phyloP scores from a whole-genome alignment of 2,113 vertebrate genomes.

The Scortum barcoo region DNA sequence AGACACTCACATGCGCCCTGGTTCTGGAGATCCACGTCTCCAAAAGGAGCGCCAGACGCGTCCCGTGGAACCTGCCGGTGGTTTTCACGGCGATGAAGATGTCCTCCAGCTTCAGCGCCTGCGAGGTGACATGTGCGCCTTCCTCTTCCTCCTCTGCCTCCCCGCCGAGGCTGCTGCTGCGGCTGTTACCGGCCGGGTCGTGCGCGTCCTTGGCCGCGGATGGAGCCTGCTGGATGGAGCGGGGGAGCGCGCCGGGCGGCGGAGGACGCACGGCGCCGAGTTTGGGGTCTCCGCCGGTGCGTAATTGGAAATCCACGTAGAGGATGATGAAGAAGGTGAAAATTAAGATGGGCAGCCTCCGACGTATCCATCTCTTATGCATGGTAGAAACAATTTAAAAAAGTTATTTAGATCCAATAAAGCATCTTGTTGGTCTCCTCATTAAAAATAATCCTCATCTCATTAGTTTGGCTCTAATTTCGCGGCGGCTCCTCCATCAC shows the following conservation, averaged over 20 bases:
- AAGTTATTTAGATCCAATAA: neutral
- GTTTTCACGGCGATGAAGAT: constrained; percentile 93
- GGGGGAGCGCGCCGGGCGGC: constrained; percentile 55
- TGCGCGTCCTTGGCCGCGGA: constrained; percentile 54
- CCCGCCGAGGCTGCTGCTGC: neutral
- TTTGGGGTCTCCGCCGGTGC: constrained; percentile 44
- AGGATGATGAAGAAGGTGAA: constrained; percentile 74
- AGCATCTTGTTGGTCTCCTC: neutral
- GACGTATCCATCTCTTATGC: constrained; percentile 68
- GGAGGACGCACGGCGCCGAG: neutral
- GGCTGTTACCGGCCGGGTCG: constrained; percentile 37
- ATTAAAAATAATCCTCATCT: constrained; percentile 31
- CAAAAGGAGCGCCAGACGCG: constrained; percentile 89
- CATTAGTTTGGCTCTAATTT: neutral
- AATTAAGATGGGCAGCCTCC: constrained; percentile 65
- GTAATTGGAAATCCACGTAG: constrained; percentile 77
- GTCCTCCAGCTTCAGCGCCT: constrained; percentile 77
- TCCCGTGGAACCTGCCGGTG: constrained; percentile 89
- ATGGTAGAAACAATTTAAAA: constrained; percentile 43
- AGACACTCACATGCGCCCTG: constrained; percentile 87
- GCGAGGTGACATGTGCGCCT: neutral
- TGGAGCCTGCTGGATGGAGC: constrained; percentile 59
- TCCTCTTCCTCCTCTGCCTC: too few relatives aligned
- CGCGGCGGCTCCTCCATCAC: constrained; percentile 28
- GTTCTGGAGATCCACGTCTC: constrained; percentile 93